Evolutionary conservation across 2,797 vertebrate genomes (phyloP), one percentile per base, ranked within the genome.

Genomic region (Mus caroli): DNA sequence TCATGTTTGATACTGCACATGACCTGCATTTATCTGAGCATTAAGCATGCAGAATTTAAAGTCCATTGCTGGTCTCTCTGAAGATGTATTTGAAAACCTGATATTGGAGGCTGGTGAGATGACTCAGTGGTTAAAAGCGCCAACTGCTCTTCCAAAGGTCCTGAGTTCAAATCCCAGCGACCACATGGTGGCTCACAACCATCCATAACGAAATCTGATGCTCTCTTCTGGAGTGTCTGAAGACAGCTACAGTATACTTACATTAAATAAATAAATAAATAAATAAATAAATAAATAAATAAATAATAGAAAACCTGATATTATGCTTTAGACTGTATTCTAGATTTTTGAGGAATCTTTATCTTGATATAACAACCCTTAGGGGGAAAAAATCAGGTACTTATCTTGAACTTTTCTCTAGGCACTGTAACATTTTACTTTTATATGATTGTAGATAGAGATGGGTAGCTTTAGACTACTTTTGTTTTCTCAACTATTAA

Each of bases 11-110:
- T 94, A 77, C 31, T 90, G 20, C 14, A 79, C 3, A 79, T 77
- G 37, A 67, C 67, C 78, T 15, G 14, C 34, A 80, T 50, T 60
- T 88, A 34, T 46, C 31, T 95, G 50, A 89, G 56, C 24, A 91
- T 92, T 88, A 40, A 37, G 17, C 85, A 78, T 82, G 28, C 88
- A 46, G 86, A 20, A 58, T 92, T 92, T 73, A 15, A 94, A 95
- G 46, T 94, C 52, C 75, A 5, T 91, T 24, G 15, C 56, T 62
- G 56, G 60, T 94, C 31, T 92, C n/a, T 90, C 60, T 52, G 13
- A 91, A 93, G 7, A 13, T 31, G 19, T 88, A 67, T 85, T 82
- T 76, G 54, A 46, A 87, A 50, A 93, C 28, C n/a, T 79, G 22
- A 82, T 87, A 28, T 19, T 92, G 43, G 43, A 5, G 43, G 43